Evolutionary conservation across 2,888 invertebrate species (phyloP), one percentile per base, ranked within the genome.

Genomic region (Sinhomidia bicolor): DNA sequence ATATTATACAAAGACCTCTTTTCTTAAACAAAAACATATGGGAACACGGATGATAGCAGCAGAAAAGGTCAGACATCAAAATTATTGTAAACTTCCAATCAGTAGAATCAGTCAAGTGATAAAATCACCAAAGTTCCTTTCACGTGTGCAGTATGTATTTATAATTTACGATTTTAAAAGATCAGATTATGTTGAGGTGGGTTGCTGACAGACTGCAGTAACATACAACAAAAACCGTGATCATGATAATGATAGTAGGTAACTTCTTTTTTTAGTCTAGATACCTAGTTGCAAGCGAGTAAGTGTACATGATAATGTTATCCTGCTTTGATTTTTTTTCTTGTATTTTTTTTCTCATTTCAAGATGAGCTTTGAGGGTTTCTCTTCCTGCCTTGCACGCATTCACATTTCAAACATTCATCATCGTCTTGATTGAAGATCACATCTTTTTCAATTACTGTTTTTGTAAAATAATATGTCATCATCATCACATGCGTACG

Each of bases 291-390:
- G 36, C 36, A 36, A 36, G 7, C 36, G 36, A 36, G 36, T 36
- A 7, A 3, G 7, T 36, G 36, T 36, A 7, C 36, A 36, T 36
- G 36, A 36, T 36, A 36, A 5, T 36, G 7, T 36, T 36, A 3
- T 36, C 7, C 7, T 36, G 36, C 12, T 36, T 51, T 51, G 14
- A 51, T 51, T 14, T 51, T 51, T 51, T 12, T 9, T 12, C 44
- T 12, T 44, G 44, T n/a, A 14, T 51, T 7, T 57, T 57, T 32
- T 14, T 26, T 62, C 14, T 62, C 62, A 29, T 60, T 60, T 29
- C 14, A 62, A 62, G 14, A 32, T 62, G n/a, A 62, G 32, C 62
- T 62, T 68, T 36, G 36, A 68, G 36, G 68, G 68, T 41, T 68
- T 68, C 68, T 41, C 41, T 68, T 68, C 68, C 68, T 68, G 62